Conservation (phyloP, 2,888 invertebrate species). For the Hirtodrosophila alboralis region DNA sequence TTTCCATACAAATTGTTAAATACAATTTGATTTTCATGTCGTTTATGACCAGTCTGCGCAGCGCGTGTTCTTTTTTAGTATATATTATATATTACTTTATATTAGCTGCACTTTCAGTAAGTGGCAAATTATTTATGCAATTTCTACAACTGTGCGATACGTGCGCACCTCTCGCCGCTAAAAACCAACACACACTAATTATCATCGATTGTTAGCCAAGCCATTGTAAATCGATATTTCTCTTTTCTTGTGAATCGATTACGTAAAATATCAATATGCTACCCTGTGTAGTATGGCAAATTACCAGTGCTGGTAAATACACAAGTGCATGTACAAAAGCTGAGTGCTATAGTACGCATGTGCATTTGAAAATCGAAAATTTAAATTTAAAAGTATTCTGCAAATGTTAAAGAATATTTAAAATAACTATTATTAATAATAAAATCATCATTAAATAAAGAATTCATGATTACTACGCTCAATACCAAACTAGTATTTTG, state of each 20-base stretch:
- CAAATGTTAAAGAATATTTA: no score
- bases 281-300: neutral
- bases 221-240: conserved; percentile 16
- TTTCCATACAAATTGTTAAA: conserved; percentile 9
- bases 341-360: conserved; percentile 9
- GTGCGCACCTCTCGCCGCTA: conserved; percentile 32
- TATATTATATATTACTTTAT: conserved; percentile 8
- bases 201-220: conserved; percentile 1
- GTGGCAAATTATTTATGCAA: conserved; percentile 41
- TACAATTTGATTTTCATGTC: conserved; percentile 6
- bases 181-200: conserved; percentile 55
- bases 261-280: neutral
- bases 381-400: no score
- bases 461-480: neutral
- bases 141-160: conserved; percentile 10
- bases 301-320: neutral
- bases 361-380: no score
- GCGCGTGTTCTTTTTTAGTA: conserved; percentile 17
- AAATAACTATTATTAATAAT: no score
- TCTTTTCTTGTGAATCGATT: no score
- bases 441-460: neutral
- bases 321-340: neutral
- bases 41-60: neutral
- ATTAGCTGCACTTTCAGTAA: conserved; percentile 25
- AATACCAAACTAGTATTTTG: conserved; percentile 14